These are phyloP conservation scores for Resseliella maxima DNA, from an alignment of 2,888 invertebrate species.

Conservation along the genomic window DNA sequence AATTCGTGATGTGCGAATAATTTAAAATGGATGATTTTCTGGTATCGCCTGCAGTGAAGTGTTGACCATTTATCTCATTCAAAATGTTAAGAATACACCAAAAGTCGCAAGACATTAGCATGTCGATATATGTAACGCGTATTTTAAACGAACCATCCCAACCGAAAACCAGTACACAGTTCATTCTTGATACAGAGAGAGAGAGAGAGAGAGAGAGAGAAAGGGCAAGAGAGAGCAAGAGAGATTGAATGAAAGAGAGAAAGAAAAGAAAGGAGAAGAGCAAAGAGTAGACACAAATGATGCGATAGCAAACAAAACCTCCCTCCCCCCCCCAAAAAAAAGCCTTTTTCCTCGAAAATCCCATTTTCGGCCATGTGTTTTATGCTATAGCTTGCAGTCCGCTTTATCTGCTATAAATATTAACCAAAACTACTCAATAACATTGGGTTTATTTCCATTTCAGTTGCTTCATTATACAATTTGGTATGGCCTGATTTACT, in stretches of 20 bases:
- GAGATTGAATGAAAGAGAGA: neutral
- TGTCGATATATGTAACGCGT: neutral
- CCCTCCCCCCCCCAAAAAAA: neutral
- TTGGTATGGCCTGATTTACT: constrained; percentile 25
- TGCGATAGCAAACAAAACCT: constrained; percentile 19
- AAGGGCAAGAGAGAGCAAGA: neutral
- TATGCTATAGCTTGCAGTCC: neutral
- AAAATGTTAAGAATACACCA: constrained; percentile 6
- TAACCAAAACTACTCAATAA: constrained; percentile 52
- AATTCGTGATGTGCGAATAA: constrained; percentile 37
- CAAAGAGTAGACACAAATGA: neutral
- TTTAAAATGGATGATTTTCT: constrained; percentile 42
- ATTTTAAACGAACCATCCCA: no score
- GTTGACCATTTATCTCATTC: constrained; percentile 53
- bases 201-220: neutral
- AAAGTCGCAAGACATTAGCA: constrained; percentile 29
- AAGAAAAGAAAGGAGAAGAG: neutral
- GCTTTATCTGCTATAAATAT: constrained; percentile 54
- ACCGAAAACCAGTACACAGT: no score
- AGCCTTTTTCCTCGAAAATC: constrained; percentile 3
- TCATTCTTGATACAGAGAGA: neutral
- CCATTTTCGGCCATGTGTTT: constrained; percentile 35
- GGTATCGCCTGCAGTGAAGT: constrained; percentile 35
- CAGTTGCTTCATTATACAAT: constrained; percentile 52
- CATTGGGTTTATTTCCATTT: constrained; percentile 53